phyloP scores from a whole-genome alignment of 2,797 vertebrate genomes.

The Hippopotamyrus pictus region DNA sequence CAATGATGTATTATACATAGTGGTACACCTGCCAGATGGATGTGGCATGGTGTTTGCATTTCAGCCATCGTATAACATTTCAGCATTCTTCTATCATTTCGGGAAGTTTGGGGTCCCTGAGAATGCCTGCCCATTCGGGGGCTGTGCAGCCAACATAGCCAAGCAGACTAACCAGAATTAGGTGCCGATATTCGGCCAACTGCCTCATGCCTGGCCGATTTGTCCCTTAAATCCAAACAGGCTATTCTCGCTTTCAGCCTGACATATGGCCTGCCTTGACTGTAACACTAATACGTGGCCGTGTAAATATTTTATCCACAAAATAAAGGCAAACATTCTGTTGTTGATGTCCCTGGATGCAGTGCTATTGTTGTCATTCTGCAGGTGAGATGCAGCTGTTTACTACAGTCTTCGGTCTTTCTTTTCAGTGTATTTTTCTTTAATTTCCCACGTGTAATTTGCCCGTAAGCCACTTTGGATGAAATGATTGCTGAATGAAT shows the following conservation, averaged over 20 bases:
- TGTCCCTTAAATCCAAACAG: neutral
- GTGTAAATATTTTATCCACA: neutral
- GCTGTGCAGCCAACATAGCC: neutral
- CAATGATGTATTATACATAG: neutral
- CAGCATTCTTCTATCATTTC: conserved; percentile 1
- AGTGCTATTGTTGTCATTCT: neutral
- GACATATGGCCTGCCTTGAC: neutral
- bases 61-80: neutral
- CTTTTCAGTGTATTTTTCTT: neutral
- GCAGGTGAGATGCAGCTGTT: neutral
- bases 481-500: neutral
- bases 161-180: neutral
- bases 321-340: conserved; percentile 10
- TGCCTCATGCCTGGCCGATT: neutral
- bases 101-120: neutral
- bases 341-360: neutral
- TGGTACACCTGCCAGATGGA: neutral
- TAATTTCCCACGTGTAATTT: neutral
- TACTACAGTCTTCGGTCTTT: neutral
- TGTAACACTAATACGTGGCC: neutral
- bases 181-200: neutral
- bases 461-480: neutral
- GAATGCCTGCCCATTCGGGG: neutral
- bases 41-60: neutral
- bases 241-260: neutral